phyloP scores from a whole-genome alignment of 2,113 vertebrate species.

The Clarias macrocephalus region DNA sequence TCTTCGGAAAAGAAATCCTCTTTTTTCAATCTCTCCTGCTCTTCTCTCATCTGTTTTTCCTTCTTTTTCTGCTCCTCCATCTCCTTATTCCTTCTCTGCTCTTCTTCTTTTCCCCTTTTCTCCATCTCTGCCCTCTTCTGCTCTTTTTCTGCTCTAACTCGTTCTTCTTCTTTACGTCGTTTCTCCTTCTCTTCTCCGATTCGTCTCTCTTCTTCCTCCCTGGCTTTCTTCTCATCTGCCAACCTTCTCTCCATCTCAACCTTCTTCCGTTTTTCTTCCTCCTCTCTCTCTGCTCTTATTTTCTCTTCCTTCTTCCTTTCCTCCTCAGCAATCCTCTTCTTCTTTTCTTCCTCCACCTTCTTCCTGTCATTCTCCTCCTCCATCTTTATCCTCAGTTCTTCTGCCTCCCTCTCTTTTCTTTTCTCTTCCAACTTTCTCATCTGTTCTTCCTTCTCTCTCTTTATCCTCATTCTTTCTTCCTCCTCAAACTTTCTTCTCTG shows the following conservation, averaged over 20 bases:
- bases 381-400: background rate
- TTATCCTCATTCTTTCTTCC: background rate
- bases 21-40: constrained; percentile 2
- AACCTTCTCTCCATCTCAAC: background rate
- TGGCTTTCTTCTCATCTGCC: background rate
- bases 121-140: background rate
- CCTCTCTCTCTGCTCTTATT: background rate
- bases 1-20: constrained; percentile 21
- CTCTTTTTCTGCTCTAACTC: background rate
- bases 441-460: background rate
- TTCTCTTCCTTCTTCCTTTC: constrained; percentile 12
- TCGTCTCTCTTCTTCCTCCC: background rate
- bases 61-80: constrained; percentile 10
- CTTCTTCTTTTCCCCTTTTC: background rate
- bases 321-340: constrained; percentile 2
- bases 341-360: background rate
- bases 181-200: background rate
- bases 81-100: constrained; percentile 3
- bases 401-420: background rate
- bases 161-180: background rate
- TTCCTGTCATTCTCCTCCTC: constrained; percentile 14
- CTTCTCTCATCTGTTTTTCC: constrained; percentile 22
- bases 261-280: constrained; percentile 7
- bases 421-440: background rate
- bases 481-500: background rate